Conservation (phyloP, 2,797 vertebrate species). For the Muscicapa striata region DNA sequence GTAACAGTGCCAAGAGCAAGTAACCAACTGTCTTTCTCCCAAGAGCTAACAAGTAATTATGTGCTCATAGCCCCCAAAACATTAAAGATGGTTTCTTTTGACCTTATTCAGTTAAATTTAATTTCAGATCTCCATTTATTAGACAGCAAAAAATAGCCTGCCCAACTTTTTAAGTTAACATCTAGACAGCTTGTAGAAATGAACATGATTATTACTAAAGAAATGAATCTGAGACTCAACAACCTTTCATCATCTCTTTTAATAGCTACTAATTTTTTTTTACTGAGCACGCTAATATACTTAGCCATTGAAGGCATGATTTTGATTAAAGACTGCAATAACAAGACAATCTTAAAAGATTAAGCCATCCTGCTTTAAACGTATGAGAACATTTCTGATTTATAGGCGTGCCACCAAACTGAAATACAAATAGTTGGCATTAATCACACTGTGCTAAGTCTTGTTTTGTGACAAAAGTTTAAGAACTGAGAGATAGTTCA, state of each 20-base stretch:
- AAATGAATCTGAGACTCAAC: background rate
- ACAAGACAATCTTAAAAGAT: background rate
- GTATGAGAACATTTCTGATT: background rate
- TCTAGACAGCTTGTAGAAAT: background rate
- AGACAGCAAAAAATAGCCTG: background rate
- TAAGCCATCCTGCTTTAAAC: background rate
- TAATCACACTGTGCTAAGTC: background rate
- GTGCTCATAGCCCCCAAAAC: background rate
- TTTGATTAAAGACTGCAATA: background rate
- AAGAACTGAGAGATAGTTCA: background rate
- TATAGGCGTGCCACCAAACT: background rate
- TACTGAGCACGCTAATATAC: background rate
- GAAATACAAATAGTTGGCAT: background rate
- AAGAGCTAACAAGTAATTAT: background rate
- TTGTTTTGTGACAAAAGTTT: background rate
- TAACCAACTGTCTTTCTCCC: background rate
- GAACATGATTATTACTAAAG: background rate
- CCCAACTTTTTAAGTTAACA: background rate
- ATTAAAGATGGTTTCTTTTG: background rate
- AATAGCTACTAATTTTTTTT: background rate
- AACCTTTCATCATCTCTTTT: background rate
- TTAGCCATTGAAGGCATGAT: background rate
- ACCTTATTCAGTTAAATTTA: background rate
- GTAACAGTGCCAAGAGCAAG: background rate
- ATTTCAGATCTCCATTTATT: background rate